Conservation (phyloP, 2,113 vertebrate species). For the Eidolon helvum region DNA sequence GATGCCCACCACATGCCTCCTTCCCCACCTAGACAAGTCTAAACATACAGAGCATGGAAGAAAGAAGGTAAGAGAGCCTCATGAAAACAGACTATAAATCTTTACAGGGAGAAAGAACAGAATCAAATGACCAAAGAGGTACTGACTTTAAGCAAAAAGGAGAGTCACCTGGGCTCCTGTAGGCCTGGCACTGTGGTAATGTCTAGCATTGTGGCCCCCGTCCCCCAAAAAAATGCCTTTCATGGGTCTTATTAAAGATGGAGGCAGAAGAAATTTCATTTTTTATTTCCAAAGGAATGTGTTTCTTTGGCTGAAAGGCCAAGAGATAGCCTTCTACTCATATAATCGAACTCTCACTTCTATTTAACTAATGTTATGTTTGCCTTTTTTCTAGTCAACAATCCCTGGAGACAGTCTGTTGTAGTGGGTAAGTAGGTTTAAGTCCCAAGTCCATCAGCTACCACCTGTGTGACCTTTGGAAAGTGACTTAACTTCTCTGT, state of each 20-base stretch:
- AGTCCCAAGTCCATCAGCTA: not conserved
- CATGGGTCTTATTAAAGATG: not conserved
- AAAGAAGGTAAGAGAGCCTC: accelerated
- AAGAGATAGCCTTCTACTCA: not conserved
- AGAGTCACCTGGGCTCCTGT: not conserved
- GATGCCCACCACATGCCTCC: not conserved
- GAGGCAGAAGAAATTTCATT: not conserved
- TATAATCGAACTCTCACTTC: not conserved
- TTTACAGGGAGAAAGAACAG: not conserved
- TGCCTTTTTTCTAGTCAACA: not conserved
- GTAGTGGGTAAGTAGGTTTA: not conserved
- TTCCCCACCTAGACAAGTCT: not conserved
- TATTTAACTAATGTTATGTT: not conserved
- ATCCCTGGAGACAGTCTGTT: not conserved
- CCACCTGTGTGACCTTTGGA: not conserved
- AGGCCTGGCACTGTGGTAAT: not conserved
- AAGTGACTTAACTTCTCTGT: not conserved
- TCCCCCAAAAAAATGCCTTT: not conserved
- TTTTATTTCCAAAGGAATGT: not conserved
- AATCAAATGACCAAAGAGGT: not conserved
- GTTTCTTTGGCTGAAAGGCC: not conserved
- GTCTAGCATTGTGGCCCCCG: accelerated
- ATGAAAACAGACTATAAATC: not conserved
- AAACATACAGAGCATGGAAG: not conserved
- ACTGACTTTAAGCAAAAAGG: not conserved